A percentile compares a stretch with the other conserved stretches of the same genome.
Evolutionary conservation across 2,888 invertebrate species (phyloP).

Genomic region (Drosophila rubida): DNA sequence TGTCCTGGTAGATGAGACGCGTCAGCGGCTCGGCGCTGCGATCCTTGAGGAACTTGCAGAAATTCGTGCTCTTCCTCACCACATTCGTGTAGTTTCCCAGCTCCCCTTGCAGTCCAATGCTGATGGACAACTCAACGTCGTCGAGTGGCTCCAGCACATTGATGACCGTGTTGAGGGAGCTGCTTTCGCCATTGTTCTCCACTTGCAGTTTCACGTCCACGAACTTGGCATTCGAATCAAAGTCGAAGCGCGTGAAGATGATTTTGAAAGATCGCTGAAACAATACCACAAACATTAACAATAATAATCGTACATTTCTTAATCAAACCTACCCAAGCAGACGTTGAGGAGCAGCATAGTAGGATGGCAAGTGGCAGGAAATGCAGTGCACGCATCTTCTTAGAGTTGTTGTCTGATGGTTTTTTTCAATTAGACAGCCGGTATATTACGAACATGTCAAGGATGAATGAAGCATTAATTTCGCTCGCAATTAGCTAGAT

Average conservation of each 20-base stretch:
- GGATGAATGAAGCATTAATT: slow-evolving; percentile 65
- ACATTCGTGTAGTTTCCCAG: slow-evolving; percentile 69
- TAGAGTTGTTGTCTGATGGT: slow-evolving; percentile 53
- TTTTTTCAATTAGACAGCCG: slow-evolving; percentile 58
- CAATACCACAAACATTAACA: no score
- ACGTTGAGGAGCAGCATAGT: slow-evolving; percentile 41
- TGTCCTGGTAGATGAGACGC: slow-evolving; percentile 72
- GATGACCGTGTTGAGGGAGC: slow-evolving; percentile 55
- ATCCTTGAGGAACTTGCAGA: slow-evolving; percentile 78
- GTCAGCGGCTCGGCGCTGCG: slow-evolving; percentile 68
- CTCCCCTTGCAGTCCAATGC: slow-evolving; percentile 63
- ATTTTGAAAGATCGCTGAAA: slow-evolving; percentile 82
- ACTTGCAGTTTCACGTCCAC: slow-evolving; percentile 69
- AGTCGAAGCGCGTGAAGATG: slow-evolving; percentile 67
- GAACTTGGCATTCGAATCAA: slow-evolving; percentile 66
- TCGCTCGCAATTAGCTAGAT: slow-evolving; percentile 42
- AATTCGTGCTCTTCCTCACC: slow-evolving; percentile 62
- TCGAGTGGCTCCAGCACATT: slow-evolving; percentile 68
- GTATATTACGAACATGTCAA: slow-evolving; percentile 54
- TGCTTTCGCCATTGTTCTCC: slow-evolving; percentile 63
- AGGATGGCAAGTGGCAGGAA: slow-evolving; percentile 45
- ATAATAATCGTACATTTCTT: no score
- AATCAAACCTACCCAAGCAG: slow-evolving; percentile 74
- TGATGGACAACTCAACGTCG: slow-evolving; percentile 62
- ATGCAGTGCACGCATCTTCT: slow-evolving; percentile 54